phyloP scores from a whole-genome alignment of 1,140 invertebrate genomes.

The Drosophila melanica region DNA sequence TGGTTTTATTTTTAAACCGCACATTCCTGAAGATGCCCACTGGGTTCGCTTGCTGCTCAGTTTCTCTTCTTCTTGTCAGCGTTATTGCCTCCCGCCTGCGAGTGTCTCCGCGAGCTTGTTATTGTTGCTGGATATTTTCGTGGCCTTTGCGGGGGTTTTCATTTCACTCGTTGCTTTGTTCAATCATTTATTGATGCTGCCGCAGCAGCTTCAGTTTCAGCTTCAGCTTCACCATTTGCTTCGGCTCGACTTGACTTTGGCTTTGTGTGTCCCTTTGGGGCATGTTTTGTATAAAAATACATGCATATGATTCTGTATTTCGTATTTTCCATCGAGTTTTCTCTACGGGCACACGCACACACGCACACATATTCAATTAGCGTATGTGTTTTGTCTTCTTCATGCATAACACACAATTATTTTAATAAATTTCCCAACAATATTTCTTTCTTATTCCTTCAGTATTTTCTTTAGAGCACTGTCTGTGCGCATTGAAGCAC shows the following conservation, averaged over 20 bases:
- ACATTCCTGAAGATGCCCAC: constrained; percentile 69
- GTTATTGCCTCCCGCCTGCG: constrained; percentile 41
- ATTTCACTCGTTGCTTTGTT: constrained; percentile 68
- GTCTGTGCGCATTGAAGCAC: constrained; percentile 44
- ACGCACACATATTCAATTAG: constrained; percentile 47
- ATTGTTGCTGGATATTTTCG: constrained; percentile 67
- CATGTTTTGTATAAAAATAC: constrained; percentile 71
- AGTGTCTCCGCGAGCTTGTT: constrained; percentile 23
- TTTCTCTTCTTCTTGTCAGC: constrained; percentile 7
- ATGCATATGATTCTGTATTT: constrained; percentile 59
- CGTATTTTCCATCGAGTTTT: constrained; percentile 32
- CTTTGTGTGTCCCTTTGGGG: constrained; percentile 70
- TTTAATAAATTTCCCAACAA: constrained; percentile 60
- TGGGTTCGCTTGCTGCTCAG: constrained; percentile 50
- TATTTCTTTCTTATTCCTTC: constrained; percentile 40
- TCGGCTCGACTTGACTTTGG: constrained; percentile 35
- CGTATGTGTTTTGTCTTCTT: constrained; percentile 40
- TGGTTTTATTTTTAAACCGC: constrained; percentile 77
- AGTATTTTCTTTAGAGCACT: constrained; percentile 11
- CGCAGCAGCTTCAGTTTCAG: constrained; percentile 31
- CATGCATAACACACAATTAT: constrained; percentile 54
- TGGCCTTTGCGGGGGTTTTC: constrained; percentile 80
- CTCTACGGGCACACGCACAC: constrained; percentile 38
- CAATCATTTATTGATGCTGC: constrained; percentile 79
- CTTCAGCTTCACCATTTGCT: constrained; percentile 7